Conservation (phyloP, 2,113 vertebrate species). For the Ptyas mucosa region DNA sequence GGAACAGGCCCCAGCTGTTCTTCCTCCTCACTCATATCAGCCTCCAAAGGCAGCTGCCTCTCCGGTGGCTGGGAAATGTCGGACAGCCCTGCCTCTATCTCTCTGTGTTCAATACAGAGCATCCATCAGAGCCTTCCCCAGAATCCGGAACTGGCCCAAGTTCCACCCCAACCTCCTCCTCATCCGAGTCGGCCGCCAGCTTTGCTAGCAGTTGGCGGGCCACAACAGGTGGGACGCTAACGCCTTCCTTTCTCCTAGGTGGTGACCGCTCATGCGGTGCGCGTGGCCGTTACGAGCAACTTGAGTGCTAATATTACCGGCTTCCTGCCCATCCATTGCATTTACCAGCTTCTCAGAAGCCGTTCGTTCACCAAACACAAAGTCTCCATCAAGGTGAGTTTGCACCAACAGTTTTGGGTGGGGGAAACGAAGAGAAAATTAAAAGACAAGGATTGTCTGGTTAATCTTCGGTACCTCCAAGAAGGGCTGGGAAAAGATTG, state of each 20-base stretch:
- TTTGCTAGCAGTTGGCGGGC: no score
- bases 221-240: not conserved
- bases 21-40: no score
- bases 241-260: slow-evolving; percentile 72
- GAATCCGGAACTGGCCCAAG: no score
- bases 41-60: no score
- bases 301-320: slow-evolving; percentile 95
- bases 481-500: accelerated
- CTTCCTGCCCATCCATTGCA: slow-evolving; percentile 97
- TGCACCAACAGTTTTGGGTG: not conserved
- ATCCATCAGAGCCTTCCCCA: no score
- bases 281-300: slow-evolving; percentile 92
- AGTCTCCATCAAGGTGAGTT: slow-evolving; percentile 93
- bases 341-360: slow-evolving; percentile 94
- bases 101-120: no score
- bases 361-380: slow-evolving; percentile 98
- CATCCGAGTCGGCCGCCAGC: no score
- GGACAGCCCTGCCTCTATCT: no score
- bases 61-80: no score
- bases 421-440: no score
- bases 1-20: no score
- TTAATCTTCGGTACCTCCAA: not conserved
- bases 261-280: slow-evolving; percentile 94
- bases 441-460: not conserved
- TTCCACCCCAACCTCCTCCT: no score